These are phyloP conservation scores for Polypterus bichir DNA, from an alignment of 2,113 vertebrate species.

Conservation along the genomic window DNA sequence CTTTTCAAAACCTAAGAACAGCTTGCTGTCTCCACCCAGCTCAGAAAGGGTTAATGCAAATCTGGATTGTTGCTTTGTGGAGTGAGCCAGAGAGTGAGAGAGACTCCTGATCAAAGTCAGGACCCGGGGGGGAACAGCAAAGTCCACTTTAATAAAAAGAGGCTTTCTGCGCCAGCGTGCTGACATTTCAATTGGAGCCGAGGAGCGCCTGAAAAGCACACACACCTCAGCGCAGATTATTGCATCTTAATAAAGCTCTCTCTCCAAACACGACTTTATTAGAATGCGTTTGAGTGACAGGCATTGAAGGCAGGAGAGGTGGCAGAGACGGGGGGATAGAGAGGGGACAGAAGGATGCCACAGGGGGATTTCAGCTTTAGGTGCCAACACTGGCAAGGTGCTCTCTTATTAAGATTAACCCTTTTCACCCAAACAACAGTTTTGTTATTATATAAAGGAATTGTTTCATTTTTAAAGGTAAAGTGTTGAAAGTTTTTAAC, in stretches of 20 bases:
- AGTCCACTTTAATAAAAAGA: conserved; percentile 17
- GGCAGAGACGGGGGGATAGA: not conserved
- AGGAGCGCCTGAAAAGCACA: not conserved
- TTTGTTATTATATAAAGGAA: too few relatives aligned
- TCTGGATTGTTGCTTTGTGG: not conserved
- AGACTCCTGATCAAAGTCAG: not conserved
- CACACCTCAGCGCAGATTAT: conserved; percentile 6
- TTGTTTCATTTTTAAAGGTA: too few relatives aligned
- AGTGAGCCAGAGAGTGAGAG: not conserved
- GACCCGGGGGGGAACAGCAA: conserved; percentile 7
- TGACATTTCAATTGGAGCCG: conserved; percentile 24
- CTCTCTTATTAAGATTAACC: too few relatives aligned
- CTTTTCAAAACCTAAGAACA: too few relatives aligned
- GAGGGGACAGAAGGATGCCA: not conserved
- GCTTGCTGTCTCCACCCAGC: too few relatives aligned
- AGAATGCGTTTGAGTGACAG: not conserved
- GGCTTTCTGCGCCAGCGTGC: conserved; percentile 12
- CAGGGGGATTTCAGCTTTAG: not conserved
- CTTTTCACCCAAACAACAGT: too few relatives aligned
- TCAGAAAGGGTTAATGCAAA: too few relatives aligned
- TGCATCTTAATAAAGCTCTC: not conserved
- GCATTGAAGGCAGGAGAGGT: not conserved
- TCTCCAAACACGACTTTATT: not conserved
- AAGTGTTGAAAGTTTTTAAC: too few relatives aligned
- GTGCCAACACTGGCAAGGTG: too few relatives aligned